Evolutionary conservation across 2,888 invertebrate genomes (phyloP), one percentile per base, ranked within the genome.

Genomic region (Hoplodrina blanda): DNA sequence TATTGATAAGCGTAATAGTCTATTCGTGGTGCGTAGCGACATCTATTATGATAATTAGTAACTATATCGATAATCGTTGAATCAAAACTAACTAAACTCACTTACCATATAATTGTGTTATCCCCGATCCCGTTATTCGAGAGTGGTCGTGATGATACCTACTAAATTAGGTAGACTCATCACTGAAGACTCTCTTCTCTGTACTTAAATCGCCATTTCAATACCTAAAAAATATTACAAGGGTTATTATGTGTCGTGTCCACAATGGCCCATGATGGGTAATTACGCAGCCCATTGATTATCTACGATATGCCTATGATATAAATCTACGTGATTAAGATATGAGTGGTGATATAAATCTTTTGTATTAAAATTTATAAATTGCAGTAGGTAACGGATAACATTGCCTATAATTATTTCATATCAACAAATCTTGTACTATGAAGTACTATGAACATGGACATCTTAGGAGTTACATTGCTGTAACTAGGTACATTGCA

Each of bases 201-300:
- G 6, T n/a, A 8, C 7, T n/a, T 17, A 13, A 17, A 10, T 25
- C 19, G 13, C 19, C 19, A 13, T 37, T 60, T 0, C 19, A 19
- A 37, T 54, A 64, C 41, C 66, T 71, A 65, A 49, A 67, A 44
- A 17, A n/a, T 19, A 11, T 44, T 20, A 37, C 2, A 15, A 65
- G 19, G 8, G 15, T 71, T 37, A 11, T n/a, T 17, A 44, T 33
- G 4, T 37, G 11, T 6, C 59, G 8, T 73, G 13, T 55, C 69
- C 77, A 77, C 59, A 78, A 60, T 52, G 50, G 78, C 55, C 73
- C 50, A 71, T 78, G 44, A n/a, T 72, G 44, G 33, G 25, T 33
- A 55, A 78, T 44, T 54, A n/a, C 13, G 19, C 17, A 50, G n/a
- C 15, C 19, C 44, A 37, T 59, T 59, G 52, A 71, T 70, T 41